Percentiles rank a stretch among this genome's conserved stretches.
These are phyloP conservation scores for Gymnocephalus cernua DNA, from an alignment of 2,113 vertebrate species.

Conservation along the genomic window DNA sequence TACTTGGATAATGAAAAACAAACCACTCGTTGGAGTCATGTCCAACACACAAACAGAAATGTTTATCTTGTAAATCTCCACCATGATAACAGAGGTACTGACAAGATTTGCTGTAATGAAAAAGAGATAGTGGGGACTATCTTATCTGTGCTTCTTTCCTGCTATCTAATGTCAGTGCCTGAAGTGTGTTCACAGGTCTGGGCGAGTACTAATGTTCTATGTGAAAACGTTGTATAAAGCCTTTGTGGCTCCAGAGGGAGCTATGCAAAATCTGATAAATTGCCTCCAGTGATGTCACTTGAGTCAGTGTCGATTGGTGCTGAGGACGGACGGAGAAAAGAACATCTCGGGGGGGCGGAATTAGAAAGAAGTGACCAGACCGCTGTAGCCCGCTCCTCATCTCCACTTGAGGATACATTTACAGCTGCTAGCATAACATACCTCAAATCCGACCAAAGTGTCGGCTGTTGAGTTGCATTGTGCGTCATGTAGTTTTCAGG, in stretches of 20 bases:
- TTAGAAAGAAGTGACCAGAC: background rate
- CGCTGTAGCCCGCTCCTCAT: background rate
- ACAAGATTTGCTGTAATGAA: slow-evolving; percentile 44
- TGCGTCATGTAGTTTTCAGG: background rate
- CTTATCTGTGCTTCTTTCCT: slow-evolving; percentile 37
- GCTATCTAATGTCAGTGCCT: slow-evolving; percentile 37
- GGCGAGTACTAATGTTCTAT: background rate
- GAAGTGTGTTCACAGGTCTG: background rate
- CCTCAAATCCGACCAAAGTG: background rate
- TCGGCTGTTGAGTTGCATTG: background rate
- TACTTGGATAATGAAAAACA: slow-evolving; percentile 54
- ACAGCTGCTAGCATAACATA: background rate
- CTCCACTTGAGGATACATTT: background rate
- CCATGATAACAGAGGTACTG: slow-evolving; percentile 31
- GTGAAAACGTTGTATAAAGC: no score
- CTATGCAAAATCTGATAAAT: no score
- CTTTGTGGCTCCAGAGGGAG: no score
- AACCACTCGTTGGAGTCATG: slow-evolving; percentile 29
- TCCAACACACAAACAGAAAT: slow-evolving; percentile 42
- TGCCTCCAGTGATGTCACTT: no score
- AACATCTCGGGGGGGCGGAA: background rate
- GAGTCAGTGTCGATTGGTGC: no score
- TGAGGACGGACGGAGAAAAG: no score
- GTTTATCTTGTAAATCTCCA: slow-evolving; percentile 57
- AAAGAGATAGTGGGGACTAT: slow-evolving; percentile 25